phyloP scores from a whole-genome alignment of 1,140 invertebrate species.

The Cherax destructor region DNA sequence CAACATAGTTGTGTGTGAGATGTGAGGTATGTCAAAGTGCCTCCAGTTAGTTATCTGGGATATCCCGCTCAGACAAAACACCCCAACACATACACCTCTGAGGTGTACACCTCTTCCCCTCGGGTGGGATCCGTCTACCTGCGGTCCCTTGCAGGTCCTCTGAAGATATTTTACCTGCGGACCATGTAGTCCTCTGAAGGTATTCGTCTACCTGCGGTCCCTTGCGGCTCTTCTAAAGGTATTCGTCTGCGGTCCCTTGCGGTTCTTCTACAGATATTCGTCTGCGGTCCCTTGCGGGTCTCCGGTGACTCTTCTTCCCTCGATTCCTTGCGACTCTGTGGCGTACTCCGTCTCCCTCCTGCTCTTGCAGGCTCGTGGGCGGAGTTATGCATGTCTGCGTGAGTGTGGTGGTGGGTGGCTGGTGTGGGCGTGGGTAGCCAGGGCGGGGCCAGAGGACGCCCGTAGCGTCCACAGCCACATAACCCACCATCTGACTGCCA shows the following conservation, averaged over 20 bases:
- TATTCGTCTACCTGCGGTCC: no score
- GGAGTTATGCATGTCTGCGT: background rate
- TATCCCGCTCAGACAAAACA: slow-evolving; percentile 58
- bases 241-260: no score
- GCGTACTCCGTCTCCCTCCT: no score
- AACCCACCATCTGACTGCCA: background rate
- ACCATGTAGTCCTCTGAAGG: background rate
- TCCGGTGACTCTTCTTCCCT: no score
- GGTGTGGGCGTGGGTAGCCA: background rate
- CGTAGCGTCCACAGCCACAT: background rate
- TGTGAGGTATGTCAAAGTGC: background rate
- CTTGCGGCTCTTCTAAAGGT: background rate
- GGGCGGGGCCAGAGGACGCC: background rate
- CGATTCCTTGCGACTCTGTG: no score
- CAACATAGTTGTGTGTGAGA: no score
- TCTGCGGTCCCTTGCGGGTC: no score
- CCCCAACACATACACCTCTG: slow-evolving; percentile 47
- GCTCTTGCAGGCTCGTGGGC: background rate
- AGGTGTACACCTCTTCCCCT: background rate
- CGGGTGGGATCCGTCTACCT: no score
- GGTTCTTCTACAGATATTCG: no score
- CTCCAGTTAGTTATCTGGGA: background rate
- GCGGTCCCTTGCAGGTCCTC: slow-evolving; percentile 8
- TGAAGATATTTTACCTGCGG: no score
- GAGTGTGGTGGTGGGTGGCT: background rate